Percentiles rank a stretch among this genome's conserved stretches.
Evolutionary conservation across 2,888 invertebrate genomes (phyloP).

Genomic region (Lepeophtheirus nordmannii): DNA sequence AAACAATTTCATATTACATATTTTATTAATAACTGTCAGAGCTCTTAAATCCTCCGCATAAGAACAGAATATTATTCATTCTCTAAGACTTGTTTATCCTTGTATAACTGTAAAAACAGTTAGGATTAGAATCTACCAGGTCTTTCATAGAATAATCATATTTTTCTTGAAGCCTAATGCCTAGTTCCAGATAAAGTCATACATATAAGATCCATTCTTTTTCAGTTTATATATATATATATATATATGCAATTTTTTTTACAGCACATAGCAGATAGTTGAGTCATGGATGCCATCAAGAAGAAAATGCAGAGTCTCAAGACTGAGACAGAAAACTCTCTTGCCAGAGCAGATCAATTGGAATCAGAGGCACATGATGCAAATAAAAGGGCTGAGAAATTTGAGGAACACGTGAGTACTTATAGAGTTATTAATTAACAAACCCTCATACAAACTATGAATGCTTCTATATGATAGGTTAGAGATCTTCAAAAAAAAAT

Average conservation of each 20-base stretch:
- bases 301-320: slow-evolving; percentile 86
- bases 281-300: slow-evolving; percentile 97
- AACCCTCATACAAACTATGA: too few relatives aligned
- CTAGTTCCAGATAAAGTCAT: neutral
- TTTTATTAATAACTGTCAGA: too few relatives aligned
- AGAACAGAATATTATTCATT: too few relatives aligned
- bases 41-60: too few relatives aligned
- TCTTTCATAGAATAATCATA: too few relatives aligned
- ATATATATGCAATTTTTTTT: neutral
- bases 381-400: slow-evolving; percentile 19
- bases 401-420: slow-evolving; percentile 16
- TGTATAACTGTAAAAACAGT: too few relatives aligned
- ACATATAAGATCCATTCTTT: neutral
- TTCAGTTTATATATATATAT: neutral
- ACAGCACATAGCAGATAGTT: neutral
- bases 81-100: too few relatives aligned
- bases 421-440: neutral
- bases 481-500: slow-evolving; percentile 83
- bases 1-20: too few relatives aligned
- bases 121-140: too few relatives aligned
- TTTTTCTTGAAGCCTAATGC: too few relatives aligned
- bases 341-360: slow-evolving; percentile 22
- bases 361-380: slow-evolving; percentile 20
- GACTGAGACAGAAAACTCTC: slow-evolving; percentile 23
- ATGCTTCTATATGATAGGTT: too few relatives aligned